Evolutionary conservation across 2,888 invertebrate genomes (phyloP), one percentile per base, ranked within the genome.

Genomic region (Tribolium freemani): DNA sequence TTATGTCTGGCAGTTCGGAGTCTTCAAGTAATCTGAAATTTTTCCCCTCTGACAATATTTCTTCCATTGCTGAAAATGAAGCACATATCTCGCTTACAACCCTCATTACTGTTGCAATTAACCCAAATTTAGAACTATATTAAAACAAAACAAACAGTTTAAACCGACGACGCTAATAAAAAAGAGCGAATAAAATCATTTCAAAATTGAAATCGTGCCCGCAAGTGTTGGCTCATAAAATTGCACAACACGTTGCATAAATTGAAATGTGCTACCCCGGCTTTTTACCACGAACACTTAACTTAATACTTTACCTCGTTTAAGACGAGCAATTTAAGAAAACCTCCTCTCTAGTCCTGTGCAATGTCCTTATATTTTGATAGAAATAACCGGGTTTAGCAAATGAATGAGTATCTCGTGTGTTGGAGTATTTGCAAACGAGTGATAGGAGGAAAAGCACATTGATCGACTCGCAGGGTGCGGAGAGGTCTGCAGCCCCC

Each of bases 1-100:
- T 90, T 86, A 95, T 92, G 87, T 92, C 92, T 85, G 94, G 93
- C 88, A 95, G 91, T 90, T 95, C 94, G 87, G 93, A 92, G 90
- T 93, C 93, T 88, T 91, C 89, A 87, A 94, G 92, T 90, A 95
- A 91, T 91, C 94, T 93, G 90, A 95, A 95, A 90, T 94, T 93
- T 90, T 92, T 93, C 86, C 93, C 94, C 89, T 94, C 93, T 87
- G 92, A 89, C 90, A 92, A 91, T 90, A 93, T 92, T 93, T 93
- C 93, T 93, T 93, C 93, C 93, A 94, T 94, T 90, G 93, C 93
- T 93, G 88, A 72, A 90, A 82, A 75, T 57, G 58, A 61, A 70
- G 61, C 11, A 45, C 11, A 53, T 9, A 8, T 3, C 21, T 5
- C 21, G 53, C 16, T 53, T 53, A 50, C 3, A 50, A 2, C 16